Evolutionary conservation across 30 jellyfish, hydroid and myxozoan species (phyloP).

Genomic region (Mastigias papua): DNA sequence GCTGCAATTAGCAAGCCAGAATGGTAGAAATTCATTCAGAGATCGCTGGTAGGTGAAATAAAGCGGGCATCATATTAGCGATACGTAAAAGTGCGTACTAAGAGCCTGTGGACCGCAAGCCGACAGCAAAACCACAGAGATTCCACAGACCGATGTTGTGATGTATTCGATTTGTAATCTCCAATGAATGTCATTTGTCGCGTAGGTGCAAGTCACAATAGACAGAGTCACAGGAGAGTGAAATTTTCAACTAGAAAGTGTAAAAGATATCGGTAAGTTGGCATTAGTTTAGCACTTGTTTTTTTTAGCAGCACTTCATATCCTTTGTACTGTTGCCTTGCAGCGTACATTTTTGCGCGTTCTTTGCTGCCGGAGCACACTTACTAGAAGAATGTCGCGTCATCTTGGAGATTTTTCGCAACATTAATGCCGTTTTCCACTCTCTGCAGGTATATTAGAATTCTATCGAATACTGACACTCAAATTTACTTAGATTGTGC

Average conservation of each 20-base stretch:
- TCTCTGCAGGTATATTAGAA: too few species aligned
- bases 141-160: slow-evolving; percentile 43
- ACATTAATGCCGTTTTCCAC: too few species aligned
- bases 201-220: background rate
- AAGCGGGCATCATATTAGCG: slow-evolving; percentile 17
- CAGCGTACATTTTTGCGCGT: too few species aligned
- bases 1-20: slow-evolving; percentile 8
- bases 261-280: background rate
- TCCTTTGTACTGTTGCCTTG: too few species aligned
- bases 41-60: background rate
- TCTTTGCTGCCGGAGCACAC: too few species aligned
- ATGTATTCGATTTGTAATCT: slow-evolving; percentile 38
- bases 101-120: slow-evolving; percentile 67
- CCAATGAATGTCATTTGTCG: slow-evolving; percentile 25
- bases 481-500: too few species aligned
- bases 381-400: too few species aligned
- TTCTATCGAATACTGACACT: too few species aligned
- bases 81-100: slow-evolving; percentile 44
- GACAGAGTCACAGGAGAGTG: background rate
- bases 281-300: background rate
- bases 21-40: too few species aligned
- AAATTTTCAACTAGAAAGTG: background rate
- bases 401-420: too few species aligned
- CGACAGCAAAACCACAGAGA: slow-evolving; percentile 55
- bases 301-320: too few species aligned